phyloP scores from a whole-genome alignment of 2,797 vertebrate species.

The Gila robusta region DNA sequence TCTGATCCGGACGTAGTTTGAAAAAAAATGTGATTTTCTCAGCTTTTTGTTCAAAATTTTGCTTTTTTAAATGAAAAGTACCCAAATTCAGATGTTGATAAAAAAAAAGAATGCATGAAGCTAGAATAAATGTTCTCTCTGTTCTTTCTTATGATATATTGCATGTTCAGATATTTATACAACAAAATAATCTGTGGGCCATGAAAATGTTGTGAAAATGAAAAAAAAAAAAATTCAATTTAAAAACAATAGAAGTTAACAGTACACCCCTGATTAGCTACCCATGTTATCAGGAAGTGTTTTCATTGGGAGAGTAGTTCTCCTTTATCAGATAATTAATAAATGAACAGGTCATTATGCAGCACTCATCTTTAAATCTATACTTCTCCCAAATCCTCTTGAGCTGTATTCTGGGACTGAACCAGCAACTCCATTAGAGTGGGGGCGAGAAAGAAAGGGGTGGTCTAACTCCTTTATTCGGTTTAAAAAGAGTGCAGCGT shows the following conservation, averaged over 20 bases:
- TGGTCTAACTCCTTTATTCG: neutral
- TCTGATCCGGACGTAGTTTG: neutral
- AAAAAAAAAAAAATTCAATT: too few relatives aligned
- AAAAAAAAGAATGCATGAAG: too few relatives aligned
- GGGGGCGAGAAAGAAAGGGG: neutral
- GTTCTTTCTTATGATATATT: too few relatives aligned
- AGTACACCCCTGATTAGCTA: too few relatives aligned
- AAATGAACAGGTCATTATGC: constrained; percentile 26
- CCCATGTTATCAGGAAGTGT: neutral
- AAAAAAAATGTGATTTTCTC: too few relatives aligned
- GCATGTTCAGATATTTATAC: too few relatives aligned
- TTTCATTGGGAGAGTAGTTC: neutral
- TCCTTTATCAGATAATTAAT: constrained; percentile 39
- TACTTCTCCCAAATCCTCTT: neutral
- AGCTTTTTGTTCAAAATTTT: neutral
- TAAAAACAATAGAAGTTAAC: neutral
- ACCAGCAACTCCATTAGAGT: neutral
- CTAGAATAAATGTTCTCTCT: too few relatives aligned
- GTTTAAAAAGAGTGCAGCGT: constrained; percentile 29
- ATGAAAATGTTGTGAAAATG: too few relatives aligned
- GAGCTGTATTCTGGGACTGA: neutral
- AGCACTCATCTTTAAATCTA: constrained; percentile 29
- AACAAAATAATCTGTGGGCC: too few relatives aligned
- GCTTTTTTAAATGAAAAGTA: neutral
- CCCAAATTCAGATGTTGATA: neutral